phyloP scores from a whole-genome alignment of 2,113 vertebrate species.

The Chiloscyllium plagiosum region DNA sequence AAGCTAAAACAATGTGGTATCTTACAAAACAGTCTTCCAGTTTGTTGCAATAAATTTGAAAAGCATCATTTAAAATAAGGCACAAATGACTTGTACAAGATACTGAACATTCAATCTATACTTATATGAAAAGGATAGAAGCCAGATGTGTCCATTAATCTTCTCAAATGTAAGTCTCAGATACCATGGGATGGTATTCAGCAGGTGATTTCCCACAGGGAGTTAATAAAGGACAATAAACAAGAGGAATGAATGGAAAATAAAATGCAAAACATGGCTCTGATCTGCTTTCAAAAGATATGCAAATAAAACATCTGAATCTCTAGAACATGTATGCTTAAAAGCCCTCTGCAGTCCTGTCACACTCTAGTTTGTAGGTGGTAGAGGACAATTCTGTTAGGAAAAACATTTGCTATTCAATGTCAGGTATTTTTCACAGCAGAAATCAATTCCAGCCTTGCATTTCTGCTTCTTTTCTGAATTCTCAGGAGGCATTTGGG shows the following conservation, averaged over 20 bases:
- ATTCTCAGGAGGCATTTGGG: not conserved
- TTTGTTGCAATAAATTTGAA: conserved; percentile 9
- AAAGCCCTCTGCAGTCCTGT: not conserved
- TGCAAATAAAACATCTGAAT: not conserved
- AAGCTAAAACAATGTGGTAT: not conserved
- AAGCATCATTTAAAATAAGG: not conserved
- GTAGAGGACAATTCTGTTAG: not conserved
- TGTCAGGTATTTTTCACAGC: not conserved
- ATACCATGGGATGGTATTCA: not conserved
- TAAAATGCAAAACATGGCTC: not conserved
- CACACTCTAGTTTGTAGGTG: not conserved
- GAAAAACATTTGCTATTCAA: not conserved
- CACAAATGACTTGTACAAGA: not conserved
- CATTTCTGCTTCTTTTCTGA: not conserved
- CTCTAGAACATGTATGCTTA: not conserved
- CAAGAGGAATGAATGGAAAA: conserved; percentile 12
- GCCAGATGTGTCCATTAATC: not conserved
- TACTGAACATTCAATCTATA: not conserved
- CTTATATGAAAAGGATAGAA: not conserved
- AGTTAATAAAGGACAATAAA: conserved; percentile 11
- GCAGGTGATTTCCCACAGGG: not conserved
- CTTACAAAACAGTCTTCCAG: not conserved
- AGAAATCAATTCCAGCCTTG: not conserved
- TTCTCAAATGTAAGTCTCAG: not conserved
- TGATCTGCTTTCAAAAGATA: conserved; percentile 19